Conservation (phyloP, 1,140 invertebrate species). For the Copidosoma floridanum region DNA sequence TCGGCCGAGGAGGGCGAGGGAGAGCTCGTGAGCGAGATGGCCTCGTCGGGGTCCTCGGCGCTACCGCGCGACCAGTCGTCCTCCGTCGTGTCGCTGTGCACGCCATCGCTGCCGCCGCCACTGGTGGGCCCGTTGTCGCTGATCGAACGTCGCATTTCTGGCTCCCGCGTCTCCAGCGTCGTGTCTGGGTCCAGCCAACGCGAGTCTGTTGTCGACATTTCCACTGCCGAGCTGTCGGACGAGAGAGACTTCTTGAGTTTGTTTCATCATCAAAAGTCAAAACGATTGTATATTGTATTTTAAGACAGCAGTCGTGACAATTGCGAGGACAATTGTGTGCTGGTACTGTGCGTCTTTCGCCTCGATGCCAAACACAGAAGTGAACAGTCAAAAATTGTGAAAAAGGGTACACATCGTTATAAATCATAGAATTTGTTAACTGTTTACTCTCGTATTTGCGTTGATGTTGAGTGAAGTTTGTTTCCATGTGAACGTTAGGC, state of each 20-base stretch:
- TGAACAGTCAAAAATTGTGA: neutral
- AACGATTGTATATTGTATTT: neutral
- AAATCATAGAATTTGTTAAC: too few species aligned
- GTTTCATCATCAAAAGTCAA: too few species aligned
- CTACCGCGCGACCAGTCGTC: slow-evolving; percentile 69
- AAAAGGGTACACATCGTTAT: too few species aligned
- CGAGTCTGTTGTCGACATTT: slow-evolving; percentile 40
- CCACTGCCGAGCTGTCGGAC: slow-evolving; percentile 45
- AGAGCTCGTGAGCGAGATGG: slow-evolving; percentile 48
- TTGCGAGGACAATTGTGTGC: neutral
- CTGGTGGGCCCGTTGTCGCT: slow-evolving; percentile 56
- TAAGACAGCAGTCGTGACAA: neutral
- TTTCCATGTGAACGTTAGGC: too few species aligned
- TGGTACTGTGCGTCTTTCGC: neutral
- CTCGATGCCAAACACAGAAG: neutral
- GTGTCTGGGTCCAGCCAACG: slow-evolving; percentile 50
- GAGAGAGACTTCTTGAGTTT: neutral
- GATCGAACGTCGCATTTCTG: slow-evolving; percentile 52
- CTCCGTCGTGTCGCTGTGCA: slow-evolving; percentile 66
- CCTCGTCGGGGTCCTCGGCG: slow-evolving; percentile 61
- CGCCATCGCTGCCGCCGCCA: slow-evolving; percentile 64
- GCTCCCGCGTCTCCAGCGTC: slow-evolving; percentile 33
- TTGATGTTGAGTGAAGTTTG: too few species aligned
- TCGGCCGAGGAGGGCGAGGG: slow-evolving; percentile 44
- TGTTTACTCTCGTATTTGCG: too few species aligned